These are phyloP conservation scores for Crocidura indochinensis DNA, from an alignment of 2,797 vertebrate genomes.

Conservation along the genomic window DNA sequence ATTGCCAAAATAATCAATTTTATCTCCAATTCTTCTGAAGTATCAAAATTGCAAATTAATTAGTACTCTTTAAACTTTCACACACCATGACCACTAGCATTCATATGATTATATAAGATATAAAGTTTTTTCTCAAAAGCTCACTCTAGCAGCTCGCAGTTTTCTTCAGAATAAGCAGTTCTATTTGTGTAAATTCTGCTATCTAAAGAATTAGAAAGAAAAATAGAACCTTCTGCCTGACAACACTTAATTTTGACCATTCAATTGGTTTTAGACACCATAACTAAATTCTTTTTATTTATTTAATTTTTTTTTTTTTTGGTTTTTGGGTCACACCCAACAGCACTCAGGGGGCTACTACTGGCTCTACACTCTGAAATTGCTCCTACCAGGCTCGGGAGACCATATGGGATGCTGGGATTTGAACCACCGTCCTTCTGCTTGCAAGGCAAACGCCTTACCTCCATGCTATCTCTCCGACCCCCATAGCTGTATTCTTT, in stretches of 20 bases:
- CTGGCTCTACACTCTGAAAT: too few relatives aligned
- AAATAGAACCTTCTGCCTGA: not conserved
- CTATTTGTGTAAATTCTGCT: too few relatives aligned
- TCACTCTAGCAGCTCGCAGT: not conserved
- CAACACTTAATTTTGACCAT: not conserved
- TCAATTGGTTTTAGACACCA: not conserved
- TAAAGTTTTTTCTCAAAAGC: not conserved
- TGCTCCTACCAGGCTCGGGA: too few relatives aligned
- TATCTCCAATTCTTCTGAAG: conserved; percentile 1
- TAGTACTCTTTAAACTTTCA: not conserved
- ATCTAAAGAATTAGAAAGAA: not conserved
- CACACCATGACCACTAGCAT: not conserved
- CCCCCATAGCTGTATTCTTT: too few relatives aligned
- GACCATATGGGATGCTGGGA: too few relatives aligned
- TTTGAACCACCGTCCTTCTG: too few relatives aligned
- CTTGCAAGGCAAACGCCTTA: too few relatives aligned
- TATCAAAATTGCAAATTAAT: not conserved
- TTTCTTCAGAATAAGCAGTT: not conserved
- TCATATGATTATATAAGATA: not conserved
- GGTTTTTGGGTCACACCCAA: too few relatives aligned
- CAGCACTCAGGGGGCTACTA: too few relatives aligned
- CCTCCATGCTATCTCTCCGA: too few relatives aligned
- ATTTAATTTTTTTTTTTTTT: too few relatives aligned
- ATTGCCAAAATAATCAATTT: not conserved
- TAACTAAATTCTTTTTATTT: too few relatives aligned